These are phyloP conservation scores for Tachina grossa DNA, from an alignment of 2,888 invertebrate genomes.

Conservation along the genomic window DNA sequence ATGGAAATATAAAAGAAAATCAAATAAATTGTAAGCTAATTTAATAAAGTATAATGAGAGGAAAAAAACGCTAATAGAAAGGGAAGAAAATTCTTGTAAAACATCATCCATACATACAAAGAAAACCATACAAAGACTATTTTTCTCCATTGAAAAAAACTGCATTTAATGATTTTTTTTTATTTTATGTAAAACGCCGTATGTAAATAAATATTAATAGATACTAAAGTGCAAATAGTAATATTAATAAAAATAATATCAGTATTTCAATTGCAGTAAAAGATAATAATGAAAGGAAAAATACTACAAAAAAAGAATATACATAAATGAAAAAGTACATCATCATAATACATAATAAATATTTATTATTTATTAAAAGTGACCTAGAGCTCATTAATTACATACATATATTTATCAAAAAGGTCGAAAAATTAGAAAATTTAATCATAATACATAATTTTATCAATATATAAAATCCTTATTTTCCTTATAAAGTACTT, in stretches of 20 bases:
- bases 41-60: constrained; percentile 31
- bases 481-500: constrained; percentile 60
- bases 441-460: constrained; percentile 21
- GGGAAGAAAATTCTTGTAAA: constrained; percentile 39
- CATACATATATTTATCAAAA: too few species aligned
- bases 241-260: background rate
- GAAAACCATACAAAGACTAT: constrained; percentile 13
- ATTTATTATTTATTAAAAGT: too few species aligned
- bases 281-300: background rate
- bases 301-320: constrained; percentile 19
- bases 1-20: constrained; percentile 14
- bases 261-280: constrained; percentile 18
- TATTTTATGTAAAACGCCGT: constrained; percentile 15
- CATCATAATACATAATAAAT: constrained; percentile 30
- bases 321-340: constrained; percentile 54
- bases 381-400: too few species aligned
- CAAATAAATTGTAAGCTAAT: constrained; percentile 18
- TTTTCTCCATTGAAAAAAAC: constrained; percentile 10
- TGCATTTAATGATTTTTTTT: constrained; percentile 46
- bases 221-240: background rate
- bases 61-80: constrained; percentile 23
- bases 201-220: constrained; percentile 18
- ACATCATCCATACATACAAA: background rate
- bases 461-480: constrained; percentile 31
- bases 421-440: too few species aligned